phyloP scores from a whole-genome alignment of 2,797 vertebrate species.

The Anabacerthia variegaticeps region DNA sequence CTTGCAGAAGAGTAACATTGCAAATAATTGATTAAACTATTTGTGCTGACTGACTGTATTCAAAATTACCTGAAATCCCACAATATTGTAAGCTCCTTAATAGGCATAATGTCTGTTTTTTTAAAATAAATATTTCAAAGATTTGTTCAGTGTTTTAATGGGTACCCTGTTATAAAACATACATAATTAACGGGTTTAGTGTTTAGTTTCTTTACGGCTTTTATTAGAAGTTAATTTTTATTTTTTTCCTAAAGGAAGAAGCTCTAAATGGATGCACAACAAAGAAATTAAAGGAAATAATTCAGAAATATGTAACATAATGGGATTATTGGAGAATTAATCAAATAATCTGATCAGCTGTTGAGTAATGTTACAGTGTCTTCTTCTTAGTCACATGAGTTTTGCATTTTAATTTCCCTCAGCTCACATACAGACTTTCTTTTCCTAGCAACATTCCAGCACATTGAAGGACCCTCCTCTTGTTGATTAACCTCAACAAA shows the following conservation, averaged over 20 bases:
- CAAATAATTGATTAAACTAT: background rate
- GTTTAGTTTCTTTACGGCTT: background rate
- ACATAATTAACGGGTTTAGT: background rate
- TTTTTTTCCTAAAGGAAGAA: background rate
- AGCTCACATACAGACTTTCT: background rate
- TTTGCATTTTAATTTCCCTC: background rate
- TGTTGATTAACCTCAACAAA: background rate
- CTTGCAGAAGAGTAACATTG: background rate
- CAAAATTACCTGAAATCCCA: background rate
- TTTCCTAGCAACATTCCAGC: background rate
- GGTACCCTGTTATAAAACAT: background rate
- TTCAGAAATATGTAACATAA: background rate
- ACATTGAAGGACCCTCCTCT: background rate
- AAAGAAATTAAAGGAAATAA: background rate
- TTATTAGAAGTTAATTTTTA: background rate
- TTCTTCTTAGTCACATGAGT: background rate
- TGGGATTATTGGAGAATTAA: background rate
- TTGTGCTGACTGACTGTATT: background rate
- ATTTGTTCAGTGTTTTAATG: background rate
- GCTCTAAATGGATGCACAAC: background rate
- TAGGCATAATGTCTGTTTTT: accelerated
- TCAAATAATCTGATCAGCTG: background rate
- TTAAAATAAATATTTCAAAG: background rate
- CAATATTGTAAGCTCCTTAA: background rate
- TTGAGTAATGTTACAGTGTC: background rate